Evolutionary conservation across 2,797 vertebrate genomes (phyloP), one percentile per base, ranked within the genome.

Genomic region (Merluccius polli): DNA sequence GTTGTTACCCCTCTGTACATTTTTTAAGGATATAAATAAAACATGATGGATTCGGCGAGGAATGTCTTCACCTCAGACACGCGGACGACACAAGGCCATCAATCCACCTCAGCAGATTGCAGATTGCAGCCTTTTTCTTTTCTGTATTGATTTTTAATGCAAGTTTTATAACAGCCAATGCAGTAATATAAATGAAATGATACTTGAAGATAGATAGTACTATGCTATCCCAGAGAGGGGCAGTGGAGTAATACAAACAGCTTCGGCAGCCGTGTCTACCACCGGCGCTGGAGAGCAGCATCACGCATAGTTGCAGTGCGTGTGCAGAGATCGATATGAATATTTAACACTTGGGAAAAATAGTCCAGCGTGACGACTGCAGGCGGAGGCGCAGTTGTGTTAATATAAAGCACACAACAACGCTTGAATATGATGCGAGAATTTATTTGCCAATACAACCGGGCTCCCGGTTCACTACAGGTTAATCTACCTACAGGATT

Each of bases 181-280:
- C 59, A 27, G 59, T 12, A 65, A 27, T 27, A 24, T 65, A 65
- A 65, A 65, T 65, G 11, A 2, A 65, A 65, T 65, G 27, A 12
- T 27, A 65, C 59, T 65, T 65, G 10, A 13, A 65, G 9, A 27
- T 13, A 11, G 59, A 65, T 65, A 87, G 52, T 91, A 80, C 91
- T 83, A 69, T 75, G 70, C 87, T 89, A 38, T 86, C 85, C 92
- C 92, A 92, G 89, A 83, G 88, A 91, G 91, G 89, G 91, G 91
- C 90, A 89, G 88, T 93, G 89, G 79, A 88, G 90, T 78, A 86
- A 81, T 85, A 79, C 88, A 80, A 48, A 84, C 82, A 70, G 73
- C 73, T 75, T 78, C 75, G 63, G 74, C 75, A 77, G 38, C 76
- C 69, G 75, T 73, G 78, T 82, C 77, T 75, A 73, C 24, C 65